phyloP scores from a whole-genome alignment of 2,113 vertebrate species.

The Nesospiza acunhae region DNA sequence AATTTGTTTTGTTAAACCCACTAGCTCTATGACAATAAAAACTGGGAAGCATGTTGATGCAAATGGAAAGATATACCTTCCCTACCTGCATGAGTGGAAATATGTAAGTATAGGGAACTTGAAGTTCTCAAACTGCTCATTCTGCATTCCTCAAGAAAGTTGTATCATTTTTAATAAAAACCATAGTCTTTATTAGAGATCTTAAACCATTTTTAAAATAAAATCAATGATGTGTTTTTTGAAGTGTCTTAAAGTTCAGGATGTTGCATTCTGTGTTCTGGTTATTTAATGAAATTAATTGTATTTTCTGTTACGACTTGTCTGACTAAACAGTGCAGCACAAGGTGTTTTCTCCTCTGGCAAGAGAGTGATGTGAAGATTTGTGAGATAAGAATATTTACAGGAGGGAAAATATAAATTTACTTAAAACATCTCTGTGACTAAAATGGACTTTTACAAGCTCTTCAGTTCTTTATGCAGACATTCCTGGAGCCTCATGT shows the following conservation, averaged over 20 bases:
- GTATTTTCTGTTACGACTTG: not conserved
- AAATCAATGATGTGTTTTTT: not conserved
- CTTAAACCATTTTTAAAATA: not conserved
- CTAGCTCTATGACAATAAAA: conserved; percentile 98
- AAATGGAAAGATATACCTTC: conserved; percentile 97
- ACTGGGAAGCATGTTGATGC: conserved; percentile 98
- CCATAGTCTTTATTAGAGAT: not conserved
- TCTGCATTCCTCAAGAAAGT: not conserved
- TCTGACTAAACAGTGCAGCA: not conserved
- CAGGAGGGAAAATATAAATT: not conserved
- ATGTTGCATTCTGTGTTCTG: not conserved
- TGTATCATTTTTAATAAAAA: not conserved
- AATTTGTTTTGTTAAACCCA: conserved; percentile 99
- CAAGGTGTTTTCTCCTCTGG: not conserved
- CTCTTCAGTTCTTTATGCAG: not conserved
- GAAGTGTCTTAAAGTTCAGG: not conserved
- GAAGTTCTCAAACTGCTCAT: not conserved
- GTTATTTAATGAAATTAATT: not conserved
- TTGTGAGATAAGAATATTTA: not conserved
- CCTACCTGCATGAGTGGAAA: conserved; percentile 98
- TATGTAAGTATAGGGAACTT: conserved; percentile 80
- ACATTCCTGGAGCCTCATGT: not conserved
- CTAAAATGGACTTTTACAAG: not conserved
- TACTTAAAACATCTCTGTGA: not conserved
- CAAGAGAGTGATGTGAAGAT: not conserved